Percentiles rank a stretch among this genome's conserved stretches.
Evolutionary conservation across 2,113 vertebrate species (phyloP).

Genomic region (Zosterops pallidus): DNA sequence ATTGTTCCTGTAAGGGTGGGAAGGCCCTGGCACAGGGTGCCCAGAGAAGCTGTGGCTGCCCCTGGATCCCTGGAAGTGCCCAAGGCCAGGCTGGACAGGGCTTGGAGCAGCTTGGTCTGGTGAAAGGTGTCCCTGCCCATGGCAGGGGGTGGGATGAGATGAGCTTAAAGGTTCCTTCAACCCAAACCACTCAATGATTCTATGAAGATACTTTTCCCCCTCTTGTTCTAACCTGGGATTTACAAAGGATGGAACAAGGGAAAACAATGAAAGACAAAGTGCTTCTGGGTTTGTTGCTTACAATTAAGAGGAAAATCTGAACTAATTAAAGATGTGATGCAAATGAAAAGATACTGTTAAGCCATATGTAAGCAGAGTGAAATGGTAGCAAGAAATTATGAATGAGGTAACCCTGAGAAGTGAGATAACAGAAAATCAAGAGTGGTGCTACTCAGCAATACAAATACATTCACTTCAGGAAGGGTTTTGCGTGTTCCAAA

Average conservation of each 20-base stretch:
- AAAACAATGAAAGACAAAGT: background rate
- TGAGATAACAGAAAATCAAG: background rate
- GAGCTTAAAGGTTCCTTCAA: background rate
- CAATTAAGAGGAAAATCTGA: background rate
- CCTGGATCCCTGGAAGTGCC: background rate
- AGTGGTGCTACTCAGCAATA: background rate
- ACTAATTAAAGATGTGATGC: background rate
- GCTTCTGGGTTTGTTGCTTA: background rate
- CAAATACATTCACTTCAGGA: background rate
- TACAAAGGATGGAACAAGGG: background rate
- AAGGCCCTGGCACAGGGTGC: background rate
- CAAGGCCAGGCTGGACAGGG: accelerated
- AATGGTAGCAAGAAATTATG: background rate
- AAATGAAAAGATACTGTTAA: background rate
- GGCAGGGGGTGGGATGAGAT: background rate
- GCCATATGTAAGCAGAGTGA: background rate
- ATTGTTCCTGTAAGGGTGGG: accelerated
- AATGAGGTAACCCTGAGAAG: background rate
- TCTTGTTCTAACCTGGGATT: background rate
- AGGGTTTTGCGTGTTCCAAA: background rate
- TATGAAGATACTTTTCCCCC: background rate
- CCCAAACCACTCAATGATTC: background rate
- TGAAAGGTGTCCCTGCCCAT: background rate
- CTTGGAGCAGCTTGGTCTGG: accelerated
- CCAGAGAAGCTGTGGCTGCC: background rate